Conservation (phyloP, 2,113 vertebrate species). For the Cyanocitta stelleri region DNA sequence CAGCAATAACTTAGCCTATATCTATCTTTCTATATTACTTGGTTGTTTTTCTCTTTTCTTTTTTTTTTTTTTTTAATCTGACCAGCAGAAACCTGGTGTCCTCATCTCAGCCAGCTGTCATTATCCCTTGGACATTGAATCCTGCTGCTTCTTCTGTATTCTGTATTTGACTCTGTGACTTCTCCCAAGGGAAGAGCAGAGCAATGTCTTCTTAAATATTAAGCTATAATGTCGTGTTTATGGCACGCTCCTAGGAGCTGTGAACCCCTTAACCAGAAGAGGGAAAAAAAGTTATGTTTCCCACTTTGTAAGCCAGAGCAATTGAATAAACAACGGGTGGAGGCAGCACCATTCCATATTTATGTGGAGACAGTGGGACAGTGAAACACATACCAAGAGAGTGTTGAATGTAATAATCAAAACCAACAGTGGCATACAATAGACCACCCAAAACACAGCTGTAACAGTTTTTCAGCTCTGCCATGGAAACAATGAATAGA, state of each 20-base stretch:
- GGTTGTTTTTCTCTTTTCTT: accelerated
- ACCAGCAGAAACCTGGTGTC: neutral
- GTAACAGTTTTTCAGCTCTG: slow-evolving; percentile 34
- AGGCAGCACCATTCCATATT: slow-evolving; percentile 33
- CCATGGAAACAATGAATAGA: slow-evolving; percentile 35
- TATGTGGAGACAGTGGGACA: slow-evolving; percentile 6
- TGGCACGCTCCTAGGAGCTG: neutral
- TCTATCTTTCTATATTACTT: neutral
- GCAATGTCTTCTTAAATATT: neutral
- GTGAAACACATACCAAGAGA: slow-evolving; percentile 7
- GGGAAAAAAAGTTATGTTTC: neutral
- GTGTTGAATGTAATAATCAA: slow-evolving; percentile 40
- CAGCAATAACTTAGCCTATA: neutral
- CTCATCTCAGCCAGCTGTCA: neutral
- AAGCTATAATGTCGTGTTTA: neutral
- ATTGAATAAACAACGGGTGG: neutral
- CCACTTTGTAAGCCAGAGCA: neutral
- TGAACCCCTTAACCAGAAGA: neutral
- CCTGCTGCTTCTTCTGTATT: neutral
- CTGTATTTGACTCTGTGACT: neutral
- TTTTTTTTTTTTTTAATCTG: neutral
- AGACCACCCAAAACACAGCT: slow-evolving; percentile 63
- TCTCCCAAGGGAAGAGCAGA: neutral
- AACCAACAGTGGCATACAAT: slow-evolving; percentile 51
- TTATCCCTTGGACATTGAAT: neutral